Evolutionary conservation across 2,888 invertebrate genomes (phyloP).

Genomic region (Chelonus formosanus): DNA sequence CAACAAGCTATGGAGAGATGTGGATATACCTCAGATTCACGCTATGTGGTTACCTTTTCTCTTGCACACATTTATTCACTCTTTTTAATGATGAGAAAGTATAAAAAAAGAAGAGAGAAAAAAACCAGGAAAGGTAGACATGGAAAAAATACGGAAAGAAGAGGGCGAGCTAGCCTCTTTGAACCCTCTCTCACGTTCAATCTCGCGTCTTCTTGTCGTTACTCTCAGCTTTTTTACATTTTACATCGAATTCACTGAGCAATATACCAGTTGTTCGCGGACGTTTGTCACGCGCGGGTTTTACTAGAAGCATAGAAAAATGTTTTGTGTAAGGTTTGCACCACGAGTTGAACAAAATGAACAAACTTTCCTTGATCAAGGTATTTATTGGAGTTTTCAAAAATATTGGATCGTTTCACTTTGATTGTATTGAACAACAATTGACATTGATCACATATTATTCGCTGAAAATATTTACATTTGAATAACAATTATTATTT

Average conservation of each 20-base stretch:
- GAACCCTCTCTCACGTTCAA: conserved; percentile 43
- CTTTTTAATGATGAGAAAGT: no score
- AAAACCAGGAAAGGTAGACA: conserved; percentile 48
- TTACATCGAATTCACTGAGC: conserved; percentile 4
- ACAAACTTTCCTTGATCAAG: no score
- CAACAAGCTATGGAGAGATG: no score
- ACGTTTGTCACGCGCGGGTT: conserved; percentile 19
- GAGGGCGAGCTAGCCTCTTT: conserved; percentile 46
- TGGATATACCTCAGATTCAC: no score
- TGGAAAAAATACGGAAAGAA: conserved; percentile 37
- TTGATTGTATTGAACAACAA: no score
- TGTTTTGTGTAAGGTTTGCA: conserved; percentile 51
- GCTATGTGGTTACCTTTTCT: no score
- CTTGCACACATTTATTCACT: no score
- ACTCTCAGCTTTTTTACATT: background rate
- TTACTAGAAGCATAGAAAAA: conserved; percentile 32
- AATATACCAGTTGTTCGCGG: conserved; percentile 34
- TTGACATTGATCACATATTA: no score
- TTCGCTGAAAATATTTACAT: no score
- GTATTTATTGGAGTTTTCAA: no score
- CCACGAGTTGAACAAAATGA: conserved; percentile 19
- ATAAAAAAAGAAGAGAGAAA: conserved; percentile 23
- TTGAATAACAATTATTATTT: no score
- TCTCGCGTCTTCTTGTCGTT: background rate
- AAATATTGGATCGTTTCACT: no score